phyloP scores from a whole-genome alignment of 2,888 invertebrate species.

The Nymphalis polychloros region DNA sequence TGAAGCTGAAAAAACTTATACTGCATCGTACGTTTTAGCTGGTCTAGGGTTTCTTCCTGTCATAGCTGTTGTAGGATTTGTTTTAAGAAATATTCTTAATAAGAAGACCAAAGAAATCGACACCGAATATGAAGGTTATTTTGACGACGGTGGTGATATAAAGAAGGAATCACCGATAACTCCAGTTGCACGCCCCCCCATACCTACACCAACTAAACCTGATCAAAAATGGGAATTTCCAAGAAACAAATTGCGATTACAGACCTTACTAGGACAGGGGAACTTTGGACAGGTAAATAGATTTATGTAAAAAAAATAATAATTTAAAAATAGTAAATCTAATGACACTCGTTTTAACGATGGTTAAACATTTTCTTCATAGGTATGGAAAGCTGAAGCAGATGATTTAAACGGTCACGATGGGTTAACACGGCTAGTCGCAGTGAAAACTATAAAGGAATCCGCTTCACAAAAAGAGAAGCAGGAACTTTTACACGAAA shows the following conservation, averaged over 20 bases:
- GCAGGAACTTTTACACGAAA: slow-evolving; percentile 86
- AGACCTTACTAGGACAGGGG: slow-evolving; percentile 90
- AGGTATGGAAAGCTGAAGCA: slow-evolving; percentile 93
- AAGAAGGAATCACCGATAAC: slow-evolving; percentile 78
- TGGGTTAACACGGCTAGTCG: slow-evolving; percentile 89
- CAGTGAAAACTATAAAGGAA: slow-evolving; percentile 91
- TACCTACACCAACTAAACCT: slow-evolving; percentile 78
- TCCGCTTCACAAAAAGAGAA: slow-evolving; percentile 89
- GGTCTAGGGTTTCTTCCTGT: slow-evolving; percentile 83
- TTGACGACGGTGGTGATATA: slow-evolving; percentile 79
- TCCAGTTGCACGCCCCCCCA: slow-evolving; percentile 80
- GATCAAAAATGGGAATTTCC: slow-evolving; percentile 89
- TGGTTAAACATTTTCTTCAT: slow-evolving; percentile 8
- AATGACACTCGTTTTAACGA: not conserved
- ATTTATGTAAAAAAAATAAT: not conserved
- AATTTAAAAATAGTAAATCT: not conserved
- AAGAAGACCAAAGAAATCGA: slow-evolving; percentile 81
- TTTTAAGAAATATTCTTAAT: slow-evolving; percentile 78
- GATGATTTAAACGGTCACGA: slow-evolving; percentile 89
- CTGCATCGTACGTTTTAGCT: slow-evolving; percentile 83
- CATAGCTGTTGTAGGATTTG: slow-evolving; percentile 80
- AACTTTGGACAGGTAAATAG: slow-evolving; percentile 88
- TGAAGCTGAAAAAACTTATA: slow-evolving; percentile 82
- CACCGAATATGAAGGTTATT: slow-evolving; percentile 83
- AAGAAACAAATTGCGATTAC: slow-evolving; percentile 87